Base-by-base conservation (phyloP, 2,888 invertebrate genomes). In the Nipponacmea schrenckii region DNA sequence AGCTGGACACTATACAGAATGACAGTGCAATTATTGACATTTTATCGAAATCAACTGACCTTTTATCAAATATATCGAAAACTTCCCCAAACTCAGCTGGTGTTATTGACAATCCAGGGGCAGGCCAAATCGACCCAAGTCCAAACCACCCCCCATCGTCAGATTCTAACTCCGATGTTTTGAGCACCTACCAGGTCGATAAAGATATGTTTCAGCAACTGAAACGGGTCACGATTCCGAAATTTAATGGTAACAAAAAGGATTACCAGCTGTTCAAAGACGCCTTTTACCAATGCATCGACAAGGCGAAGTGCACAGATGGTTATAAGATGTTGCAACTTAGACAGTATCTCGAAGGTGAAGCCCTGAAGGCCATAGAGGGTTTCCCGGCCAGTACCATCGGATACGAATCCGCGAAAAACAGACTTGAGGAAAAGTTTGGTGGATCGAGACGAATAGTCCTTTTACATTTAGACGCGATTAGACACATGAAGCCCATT, bases 401-500 rank as follows among this genome's bases (percentile, higher is more conserved):
- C n/a, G 56, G 56, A 4, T 56, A 56, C 20, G 15, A 2, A 20
- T 56, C 56, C 7, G 20, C 56, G 0, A 17, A 56, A 56, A 20
- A 20, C n/a, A 56, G 56, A 56, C 20, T 56, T 20, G 56, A 56
- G n/a, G 56, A 56, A 20, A 56, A 56, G 20, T 56, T 20, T 56
- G 20, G 56, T 56, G 56, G 56, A 20, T 20, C n/a, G 15, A 56
- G 56, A 14, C 56, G 56, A 56, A 56, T 56, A 20, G n/a, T 56
- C 20, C 20, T 56, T 20, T 56, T 56, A 15, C 56, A 56, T 12
- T 20, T 56, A 1, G 56, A 56, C 20, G 56, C 56, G 20, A 20
- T 56, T 56, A 56, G 20, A 56, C 56, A 56, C 2, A 56, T 56
- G 56, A 56, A 56, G 56, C 56, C 56, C 12, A 56, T 56, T 20